Conservation (phyloP, 2,888 invertebrate species). For the Torymus tubicola region DNA sequence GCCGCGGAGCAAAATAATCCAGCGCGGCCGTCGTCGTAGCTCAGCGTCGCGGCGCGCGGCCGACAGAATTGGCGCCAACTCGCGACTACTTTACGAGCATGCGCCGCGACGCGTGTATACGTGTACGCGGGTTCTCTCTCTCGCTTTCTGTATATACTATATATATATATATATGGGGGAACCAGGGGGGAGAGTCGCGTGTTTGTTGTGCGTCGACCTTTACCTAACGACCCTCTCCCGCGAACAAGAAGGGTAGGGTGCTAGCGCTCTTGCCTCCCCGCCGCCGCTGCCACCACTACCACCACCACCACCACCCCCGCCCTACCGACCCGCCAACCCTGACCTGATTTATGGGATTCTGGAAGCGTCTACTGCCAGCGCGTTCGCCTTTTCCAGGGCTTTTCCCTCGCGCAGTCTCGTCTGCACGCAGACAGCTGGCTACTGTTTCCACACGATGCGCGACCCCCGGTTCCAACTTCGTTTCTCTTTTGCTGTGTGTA, state of each 20-base stretch:
- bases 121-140: background rate
- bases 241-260: constrained; percentile 2
- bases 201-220: constrained; percentile 74
- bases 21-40: background rate
- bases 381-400: constrained; percentile 65
- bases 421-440: constrained; percentile 71
- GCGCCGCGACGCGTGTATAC: constrained; percentile 61
- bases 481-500: background rate
- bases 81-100: constrained; percentile 67
- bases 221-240: constrained; percentile 69
- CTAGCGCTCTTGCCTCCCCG: constrained; percentile 61
- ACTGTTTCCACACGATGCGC: constrained; percentile 65
- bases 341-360: constrained; percentile 82
- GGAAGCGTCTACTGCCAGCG: constrained; percentile 78
- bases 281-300: constrained; percentile 61
- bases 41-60: background rate
- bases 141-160: too few species aligned
- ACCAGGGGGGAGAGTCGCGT: constrained; percentile 56
- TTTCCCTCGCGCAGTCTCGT: constrained; percentile 60
- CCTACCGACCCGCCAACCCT: constrained; percentile 75
- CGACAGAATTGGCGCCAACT: constrained; percentile 72
- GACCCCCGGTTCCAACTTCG: background rate
- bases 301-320: constrained; percentile 60
- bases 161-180: background rate
- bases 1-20: constrained; percentile 8